Conservation (phyloP, 2,113 vertebrate genomes). For the Clinocottus analis region DNA sequence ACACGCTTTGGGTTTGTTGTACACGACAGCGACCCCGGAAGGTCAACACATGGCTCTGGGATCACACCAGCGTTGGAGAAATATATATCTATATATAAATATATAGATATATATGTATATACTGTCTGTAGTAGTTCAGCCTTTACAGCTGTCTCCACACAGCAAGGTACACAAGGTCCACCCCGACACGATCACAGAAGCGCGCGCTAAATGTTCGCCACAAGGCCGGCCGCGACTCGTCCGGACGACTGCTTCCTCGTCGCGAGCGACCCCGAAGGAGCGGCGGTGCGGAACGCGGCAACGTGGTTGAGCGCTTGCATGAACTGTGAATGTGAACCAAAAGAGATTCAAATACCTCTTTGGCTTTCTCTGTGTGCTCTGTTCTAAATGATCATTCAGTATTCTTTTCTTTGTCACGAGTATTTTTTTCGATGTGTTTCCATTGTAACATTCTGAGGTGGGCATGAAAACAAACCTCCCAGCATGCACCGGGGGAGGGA, state of each 20-base stretch:
- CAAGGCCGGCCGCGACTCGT: slow-evolving; percentile 8
- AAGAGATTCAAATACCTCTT: neutral
- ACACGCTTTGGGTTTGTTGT: neutral
- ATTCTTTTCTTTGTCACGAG: too few species aligned
- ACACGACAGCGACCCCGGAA: slow-evolving; percentile 17
- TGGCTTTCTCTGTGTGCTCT: neutral
- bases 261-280: slow-evolving; percentile 38
- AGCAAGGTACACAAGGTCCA: slow-evolving; percentile 36
- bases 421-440: too few species aligned
- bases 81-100: too few species aligned
- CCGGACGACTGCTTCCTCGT: slow-evolving; percentile 23
- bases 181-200: neutral
- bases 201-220: neutral
- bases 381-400: too few species aligned
- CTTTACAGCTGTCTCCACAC: slow-evolving; percentile 49
- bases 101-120: too few species aligned
- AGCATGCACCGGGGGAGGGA: neutral
- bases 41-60: slow-evolving; percentile 29
- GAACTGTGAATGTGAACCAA: slow-evolving; percentile 14
- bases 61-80: slow-evolving; percentile 34
- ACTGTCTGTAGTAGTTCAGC: slow-evolving; percentile 34
- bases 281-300: slow-evolving; percentile 23
- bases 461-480: neutral
- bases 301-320: slow-evolving; percentile 8
- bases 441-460: neutral